Percentiles rank a stretch among this genome's conserved stretches.
Evolutionary conservation across 2,888 invertebrate species (phyloP).

Genomic region (Hydropsyche betteni): DNA sequence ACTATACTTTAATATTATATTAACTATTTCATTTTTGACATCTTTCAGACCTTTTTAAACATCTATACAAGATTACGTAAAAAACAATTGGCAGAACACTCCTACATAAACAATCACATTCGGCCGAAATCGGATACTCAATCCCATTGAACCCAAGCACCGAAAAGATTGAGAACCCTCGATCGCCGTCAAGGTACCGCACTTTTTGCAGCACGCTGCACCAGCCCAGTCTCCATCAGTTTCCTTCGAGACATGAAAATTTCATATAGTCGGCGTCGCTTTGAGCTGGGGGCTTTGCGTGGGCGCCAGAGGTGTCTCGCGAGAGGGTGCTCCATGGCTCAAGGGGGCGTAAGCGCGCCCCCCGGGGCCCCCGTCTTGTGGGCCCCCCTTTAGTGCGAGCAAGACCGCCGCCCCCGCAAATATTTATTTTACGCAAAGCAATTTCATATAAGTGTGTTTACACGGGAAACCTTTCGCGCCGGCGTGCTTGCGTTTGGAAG

Average conservation of each 20-base stretch:
- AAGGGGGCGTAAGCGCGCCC: constrained; percentile 42
- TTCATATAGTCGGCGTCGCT: constrained; percentile 21
- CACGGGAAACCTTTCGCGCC: constrained; percentile 50
- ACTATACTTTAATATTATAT: too few relatives aligned
- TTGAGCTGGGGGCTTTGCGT: constrained; percentile 40
- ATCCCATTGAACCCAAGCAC: too few relatives aligned
- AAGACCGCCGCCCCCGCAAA: constrained; percentile 42
- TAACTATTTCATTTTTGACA: too few relatives aligned
- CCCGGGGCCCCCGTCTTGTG: constrained; percentile 23
- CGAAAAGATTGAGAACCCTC: too few relatives aligned
- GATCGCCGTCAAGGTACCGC: too few relatives aligned
- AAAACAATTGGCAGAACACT: too few relatives aligned
- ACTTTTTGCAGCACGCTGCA: not conserved
- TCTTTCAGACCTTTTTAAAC: too few relatives aligned
- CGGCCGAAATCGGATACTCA: too few relatives aligned
- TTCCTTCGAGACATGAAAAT: constrained; percentile 30
- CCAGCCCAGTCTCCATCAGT: not conserved
- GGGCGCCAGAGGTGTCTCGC: constrained; percentile 49
- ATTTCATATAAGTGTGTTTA: constrained; percentile 51
- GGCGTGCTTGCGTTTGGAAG: too few relatives aligned
- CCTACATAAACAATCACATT: too few relatives aligned
- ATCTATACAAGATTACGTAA: too few relatives aligned
- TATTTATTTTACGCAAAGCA: constrained; percentile 52
- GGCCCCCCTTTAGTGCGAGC: not conserved
- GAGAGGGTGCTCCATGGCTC: constrained; percentile 48